These are phyloP conservation scores for Strigamia crassipes DNA, from an alignment of 2,888 invertebrate species.

Conservation along the genomic window DNA sequence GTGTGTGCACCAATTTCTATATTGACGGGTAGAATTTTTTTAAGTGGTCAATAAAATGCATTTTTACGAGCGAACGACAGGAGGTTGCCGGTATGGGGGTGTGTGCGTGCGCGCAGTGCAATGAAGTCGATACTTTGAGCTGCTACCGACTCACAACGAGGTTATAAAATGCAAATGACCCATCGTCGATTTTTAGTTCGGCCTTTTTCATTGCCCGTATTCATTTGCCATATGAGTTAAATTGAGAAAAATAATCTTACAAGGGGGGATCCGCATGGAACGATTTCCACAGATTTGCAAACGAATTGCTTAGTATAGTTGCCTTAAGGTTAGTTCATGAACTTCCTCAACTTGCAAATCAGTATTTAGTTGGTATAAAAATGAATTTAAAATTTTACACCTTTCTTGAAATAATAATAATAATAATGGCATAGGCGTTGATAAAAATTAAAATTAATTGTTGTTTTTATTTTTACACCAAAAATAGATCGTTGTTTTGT, in stretches of 20 bases:
- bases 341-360: background rate
- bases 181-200: background rate
- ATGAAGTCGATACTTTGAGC: slow-evolving; percentile 24
- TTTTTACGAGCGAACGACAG: slow-evolving; percentile 34
- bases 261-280: background rate
- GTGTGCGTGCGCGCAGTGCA: background rate
- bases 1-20: slow-evolving; percentile 16
- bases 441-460: no score
- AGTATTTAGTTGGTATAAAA: background rate
- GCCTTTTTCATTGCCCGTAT: slow-evolving; percentile 8
- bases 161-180: slow-evolving; percentile 28
- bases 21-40: slow-evolving; percentile 24
- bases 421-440: no score
- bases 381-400: background rate
- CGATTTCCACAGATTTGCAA: background rate
- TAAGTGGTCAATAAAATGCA: slow-evolving; percentile 32
- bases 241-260: slow-evolving; percentile 29
- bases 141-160: slow-evolving; percentile 13
- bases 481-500: no score
- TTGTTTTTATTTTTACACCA: no score
- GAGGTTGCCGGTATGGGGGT: background rate
- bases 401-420: background rate
- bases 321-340: background rate
- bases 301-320: background rate
- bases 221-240: background rate